Percentiles rank a stretch among this genome's conserved stretches.
These are phyloP conservation scores for Pogonognathellus flavescens DNA, from an alignment of 1,140 invertebrate species.

Conservation along the genomic window DNA sequence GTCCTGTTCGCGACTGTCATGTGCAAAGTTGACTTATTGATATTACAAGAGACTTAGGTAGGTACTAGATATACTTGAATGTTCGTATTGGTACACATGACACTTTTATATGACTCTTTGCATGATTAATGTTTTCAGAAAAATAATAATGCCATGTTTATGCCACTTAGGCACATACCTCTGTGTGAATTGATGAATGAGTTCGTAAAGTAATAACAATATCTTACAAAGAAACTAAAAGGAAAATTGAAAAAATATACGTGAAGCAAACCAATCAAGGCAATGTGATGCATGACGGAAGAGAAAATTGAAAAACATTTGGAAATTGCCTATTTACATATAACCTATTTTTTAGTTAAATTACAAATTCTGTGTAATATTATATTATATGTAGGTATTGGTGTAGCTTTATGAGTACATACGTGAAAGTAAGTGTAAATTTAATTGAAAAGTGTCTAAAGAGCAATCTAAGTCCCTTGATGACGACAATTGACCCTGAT, in stretches of 20 bases:
- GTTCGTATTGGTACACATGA: not conserved
- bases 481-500: too few relatives aligned
- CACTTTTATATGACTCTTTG: conserved; percentile 28
- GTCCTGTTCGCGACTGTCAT: too few relatives aligned
- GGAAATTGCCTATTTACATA: too few relatives aligned
- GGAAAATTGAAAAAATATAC: not conserved
- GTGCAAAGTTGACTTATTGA: too few relatives aligned
- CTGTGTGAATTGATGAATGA: conserved; percentile 22
- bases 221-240: not conserved
- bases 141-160: conserved; percentile 40
- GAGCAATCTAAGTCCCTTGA: too few relatives aligned
- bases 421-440: too few relatives aligned
- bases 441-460: too few relatives aligned
- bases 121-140: conserved; percentile 21
- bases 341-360: too few relatives aligned
- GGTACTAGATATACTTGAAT: not conserved
- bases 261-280: not conserved
- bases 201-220: conserved; percentile 7
- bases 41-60: not conserved
- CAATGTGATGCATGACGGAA: conserved; percentile 18
- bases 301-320: not conserved
- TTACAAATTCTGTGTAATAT: too few relatives aligned
- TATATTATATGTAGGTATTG: too few relatives aligned
- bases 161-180: conserved; percentile 16
- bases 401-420: too few relatives aligned